Base-by-base conservation (phyloP, 2,888 invertebrate species). In the Apamea monoglypha region DNA sequence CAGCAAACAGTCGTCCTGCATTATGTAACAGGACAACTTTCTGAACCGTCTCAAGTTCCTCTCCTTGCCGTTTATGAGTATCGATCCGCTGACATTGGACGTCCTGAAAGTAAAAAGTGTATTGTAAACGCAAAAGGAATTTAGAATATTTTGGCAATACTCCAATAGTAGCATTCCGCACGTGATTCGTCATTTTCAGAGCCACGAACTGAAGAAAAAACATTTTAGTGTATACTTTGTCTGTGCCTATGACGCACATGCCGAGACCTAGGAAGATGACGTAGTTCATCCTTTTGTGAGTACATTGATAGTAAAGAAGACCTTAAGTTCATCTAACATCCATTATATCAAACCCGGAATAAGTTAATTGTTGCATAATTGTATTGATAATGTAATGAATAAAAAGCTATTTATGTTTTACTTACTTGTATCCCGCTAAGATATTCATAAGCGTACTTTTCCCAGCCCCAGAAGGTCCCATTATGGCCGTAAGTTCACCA, bases 11-110 rank as follows among this genome's bases (percentile, higher is more conserved):
- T 99, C 99, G 91, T 99, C 99, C 94, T 99, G 99, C 99, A 99
- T 99, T 89, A 99, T 99, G 96, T 99, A 99, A 93, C 99, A 99
- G 25, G 99, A 99, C 95, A 99, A 98, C 94, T 99, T 99, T 56
- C 99, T 98, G 96, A 99, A 99, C 82, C 98, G 97, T 63, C 99
- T 97, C 67, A 99, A 97, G 95, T 99, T 99, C 76, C 99, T 97
- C 87, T 98, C 98, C 92, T 98, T 98, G 69, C 98, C 98, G 93
- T 99, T 99, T 91, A 99, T 98, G 78, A 98, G 96, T 84, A 99
- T 98, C 50, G 98, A 98, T 14, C 99, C 99, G 89, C 98, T 98
- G 44, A 99, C 97, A 92, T 98, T 98, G 81, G 98, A 98, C 69
- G 98, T 98, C 95, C 99, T 99, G 96, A 81, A 94, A 92, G 44